A percentile compares a stretch with the other conserved stretches of the same genome.
Conservation (phyloP, 2,113 vertebrate genomes). For the Cryptoleucopteryx plumbea region DNA sequence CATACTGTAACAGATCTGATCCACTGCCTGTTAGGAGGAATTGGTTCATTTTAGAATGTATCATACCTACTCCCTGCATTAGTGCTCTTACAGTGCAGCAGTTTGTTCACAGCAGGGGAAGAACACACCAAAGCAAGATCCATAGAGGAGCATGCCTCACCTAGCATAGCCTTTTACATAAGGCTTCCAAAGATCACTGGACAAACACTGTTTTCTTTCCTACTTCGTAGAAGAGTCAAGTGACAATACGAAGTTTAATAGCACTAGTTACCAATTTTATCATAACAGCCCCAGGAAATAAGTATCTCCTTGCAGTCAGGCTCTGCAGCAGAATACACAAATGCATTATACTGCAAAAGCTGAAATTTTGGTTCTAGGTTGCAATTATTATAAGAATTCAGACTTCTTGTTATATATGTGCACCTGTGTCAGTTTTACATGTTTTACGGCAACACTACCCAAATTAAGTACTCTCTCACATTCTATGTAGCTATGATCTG, state of each 20-base stretch:
- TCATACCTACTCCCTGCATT: too few relatives aligned
- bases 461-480: background rate
- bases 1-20: background rate
- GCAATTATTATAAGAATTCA: background rate
- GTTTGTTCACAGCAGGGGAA: background rate
- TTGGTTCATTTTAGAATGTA: background rate
- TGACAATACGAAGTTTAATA: background rate
- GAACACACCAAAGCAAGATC: background rate
- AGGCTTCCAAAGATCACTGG: background rate
- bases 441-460: background rate
- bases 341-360: background rate
- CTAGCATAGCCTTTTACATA: background rate
- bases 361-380: background rate
- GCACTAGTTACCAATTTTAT: background rate
- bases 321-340: background rate
- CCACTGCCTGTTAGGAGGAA: background rate
- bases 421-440: background rate
- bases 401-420: background rate
- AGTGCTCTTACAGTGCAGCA: background rate
- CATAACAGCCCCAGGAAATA: background rate
- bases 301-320: background rate
- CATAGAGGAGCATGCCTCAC: background rate
- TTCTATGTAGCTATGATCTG: background rate
- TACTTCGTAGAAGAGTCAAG: background rate
- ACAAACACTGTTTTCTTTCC: background rate